Conservation (phyloP, 2,797 vertebrate species). For the Chelidonichthys spinosus region DNA sequence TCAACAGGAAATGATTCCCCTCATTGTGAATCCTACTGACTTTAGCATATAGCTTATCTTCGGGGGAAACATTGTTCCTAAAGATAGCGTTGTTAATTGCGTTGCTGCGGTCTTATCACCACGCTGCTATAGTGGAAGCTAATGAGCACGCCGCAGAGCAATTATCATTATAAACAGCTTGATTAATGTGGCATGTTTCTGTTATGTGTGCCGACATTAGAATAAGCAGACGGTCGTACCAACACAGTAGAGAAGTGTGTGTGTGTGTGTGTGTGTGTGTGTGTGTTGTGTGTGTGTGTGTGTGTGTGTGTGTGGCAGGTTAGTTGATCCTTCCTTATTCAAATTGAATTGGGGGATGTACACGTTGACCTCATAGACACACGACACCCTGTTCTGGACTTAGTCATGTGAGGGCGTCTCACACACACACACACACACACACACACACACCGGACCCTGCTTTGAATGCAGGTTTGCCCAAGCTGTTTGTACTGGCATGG, state of each 20-base stretch:
- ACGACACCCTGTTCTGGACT: slow-evolving; percentile 51
- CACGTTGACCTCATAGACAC: slow-evolving; percentile 38
- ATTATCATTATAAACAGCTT: slow-evolving; percentile 15
- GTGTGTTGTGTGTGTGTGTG: not conserved
- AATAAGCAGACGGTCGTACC: not conserved
- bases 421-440: not conserved
- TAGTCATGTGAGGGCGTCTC: slow-evolving; percentile 42
- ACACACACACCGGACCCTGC: slow-evolving; percentile 41
- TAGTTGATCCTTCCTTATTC: slow-evolving; percentile 21
- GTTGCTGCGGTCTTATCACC: slow-evolving; percentile 1
- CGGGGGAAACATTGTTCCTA: not conserved
- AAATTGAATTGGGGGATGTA: slow-evolving; percentile 20
- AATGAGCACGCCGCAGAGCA: slow-evolving; percentile 24
- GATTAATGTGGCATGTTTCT: slow-evolving; percentile 26
- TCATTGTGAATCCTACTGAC: not conserved
- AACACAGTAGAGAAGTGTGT: not conserved
- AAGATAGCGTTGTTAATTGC: not conserved
- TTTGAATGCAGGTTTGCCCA: slow-evolving; percentile 75
- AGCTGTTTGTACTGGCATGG: slow-evolving; percentile 74
- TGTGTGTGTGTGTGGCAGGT: not conserved
- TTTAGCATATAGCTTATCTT: not conserved
- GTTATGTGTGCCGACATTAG: not conserved
- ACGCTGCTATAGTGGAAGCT: not conserved
- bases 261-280: not conserved
- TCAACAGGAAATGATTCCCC: not conserved